Percentiles rank a stretch among this genome's conserved stretches.
Evolutionary conservation across 2,113 vertebrate genomes (phyloP).

Genomic region (Nibea coibor): DNA sequence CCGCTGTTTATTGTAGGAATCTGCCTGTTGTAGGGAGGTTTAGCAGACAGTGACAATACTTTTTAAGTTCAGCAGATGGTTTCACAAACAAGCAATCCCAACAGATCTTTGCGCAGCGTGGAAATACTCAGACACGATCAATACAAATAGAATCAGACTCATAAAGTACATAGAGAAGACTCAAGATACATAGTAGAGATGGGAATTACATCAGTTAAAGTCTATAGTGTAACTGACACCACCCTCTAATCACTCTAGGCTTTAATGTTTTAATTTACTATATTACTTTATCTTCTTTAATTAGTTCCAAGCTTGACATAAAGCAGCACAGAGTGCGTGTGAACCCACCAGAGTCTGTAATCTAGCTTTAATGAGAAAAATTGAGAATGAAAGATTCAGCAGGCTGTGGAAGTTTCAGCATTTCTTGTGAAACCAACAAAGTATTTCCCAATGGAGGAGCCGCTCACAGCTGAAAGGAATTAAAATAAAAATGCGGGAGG

Average conservation of each 20-base stretch:
- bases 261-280: neutral
- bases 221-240: neutral
- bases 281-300: neutral
- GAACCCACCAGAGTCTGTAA: too few relatives aligned
- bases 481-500: neutral
- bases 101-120: neutral
- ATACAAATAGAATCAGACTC: neutral
- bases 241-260: neutral
- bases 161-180: neutral
- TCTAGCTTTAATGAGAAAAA: too few relatives aligned
- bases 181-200: neutral
- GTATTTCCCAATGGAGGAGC: neutral
- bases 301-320: neutral
- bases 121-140: neutral
- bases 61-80: constrained; percentile 6
- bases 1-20: constrained; percentile 23
- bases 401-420: too few relatives aligned
- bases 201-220: neutral
- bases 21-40: neutral
- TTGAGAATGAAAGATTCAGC: too few relatives aligned
- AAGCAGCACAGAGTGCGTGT: too few relatives aligned
- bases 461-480: neutral
- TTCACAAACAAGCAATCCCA: neutral
- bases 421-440: too few relatives aligned
- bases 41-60: neutral